Percentiles rank a stretch among this genome's conserved stretches.
These are phyloP conservation scores for Xylota sylvarum DNA, from an alignment of 2,888 invertebrate species.

Conservation along the genomic window DNA sequence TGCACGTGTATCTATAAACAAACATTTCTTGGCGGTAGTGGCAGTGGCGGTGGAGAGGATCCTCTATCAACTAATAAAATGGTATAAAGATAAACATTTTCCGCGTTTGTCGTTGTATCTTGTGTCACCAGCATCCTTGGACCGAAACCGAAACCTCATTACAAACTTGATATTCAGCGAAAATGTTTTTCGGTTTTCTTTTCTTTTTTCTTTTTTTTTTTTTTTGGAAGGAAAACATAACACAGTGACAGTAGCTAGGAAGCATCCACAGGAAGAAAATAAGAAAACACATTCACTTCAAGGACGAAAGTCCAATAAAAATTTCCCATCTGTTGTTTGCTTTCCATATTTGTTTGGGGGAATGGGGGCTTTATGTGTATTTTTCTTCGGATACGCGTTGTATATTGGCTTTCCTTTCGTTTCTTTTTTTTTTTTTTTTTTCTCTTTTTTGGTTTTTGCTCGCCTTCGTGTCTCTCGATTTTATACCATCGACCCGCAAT, in stretches of 20 bases:
- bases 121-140: slow-evolving; percentile 32
- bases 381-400: slow-evolving; percentile 24
- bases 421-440: not conserved
- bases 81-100: slow-evolving; percentile 52
- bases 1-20: slow-evolving; percentile 52
- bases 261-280: not conserved
- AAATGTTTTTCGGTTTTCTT: not conserved
- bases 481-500: slow-evolving; percentile 9
- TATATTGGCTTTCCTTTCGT: not conserved
- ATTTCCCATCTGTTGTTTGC: slow-evolving; percentile 52
- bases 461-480: not conserved
- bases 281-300: slow-evolving; percentile 40
- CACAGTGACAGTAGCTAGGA: not conserved
- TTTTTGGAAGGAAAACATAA: not conserved
- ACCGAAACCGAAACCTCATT: slow-evolving; percentile 21
- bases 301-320: slow-evolving; percentile 61
- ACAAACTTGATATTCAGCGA: slow-evolving; percentile 33
- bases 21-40: slow-evolving; percentile 1
- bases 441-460: slow-evolving; percentile 6
- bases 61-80: slow-evolving; percentile 39
- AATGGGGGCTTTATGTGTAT: slow-evolving; percentile 41
- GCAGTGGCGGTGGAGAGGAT: not conserved
- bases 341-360: slow-evolving; percentile 37
- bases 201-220: not conserved
- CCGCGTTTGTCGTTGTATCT: slow-evolving; percentile 17